Evolutionary conservation across 2,113 vertebrate genomes (phyloP).

Genomic region (Accipiter virgatus): DNA sequence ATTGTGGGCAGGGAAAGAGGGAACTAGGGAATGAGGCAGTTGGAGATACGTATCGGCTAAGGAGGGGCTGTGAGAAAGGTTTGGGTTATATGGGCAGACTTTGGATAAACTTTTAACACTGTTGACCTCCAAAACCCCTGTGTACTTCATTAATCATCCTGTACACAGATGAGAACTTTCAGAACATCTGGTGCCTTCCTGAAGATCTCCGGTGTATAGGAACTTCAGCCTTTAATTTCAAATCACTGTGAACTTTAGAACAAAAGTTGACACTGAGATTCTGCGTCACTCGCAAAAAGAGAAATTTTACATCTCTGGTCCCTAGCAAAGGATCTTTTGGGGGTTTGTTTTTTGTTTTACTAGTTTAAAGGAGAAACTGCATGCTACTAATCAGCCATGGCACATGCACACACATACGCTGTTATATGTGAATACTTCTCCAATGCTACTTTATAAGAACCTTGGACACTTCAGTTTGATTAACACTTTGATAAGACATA

Average conservation of each 20-base stretch:
- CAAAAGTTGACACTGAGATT: not conserved
- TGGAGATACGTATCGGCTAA: not conserved
- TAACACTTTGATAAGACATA: conserved; percentile 53
- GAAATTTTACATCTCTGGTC: not conserved
- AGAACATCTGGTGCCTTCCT: conserved; percentile 62
- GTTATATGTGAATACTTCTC: conserved; percentile 1
- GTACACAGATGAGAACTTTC: conserved; percentile 22
- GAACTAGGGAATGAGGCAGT: not conserved
- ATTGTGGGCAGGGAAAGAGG: not conserved
- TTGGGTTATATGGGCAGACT: not conserved
- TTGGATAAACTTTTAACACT: conserved; percentile 38
- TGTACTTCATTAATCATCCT: conserved; percentile 48
- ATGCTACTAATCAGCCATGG: conserved; percentile 3
- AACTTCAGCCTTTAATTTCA: conserved; percentile 55
- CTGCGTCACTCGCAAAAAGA: not conserved
- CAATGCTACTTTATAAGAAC: not conserved
- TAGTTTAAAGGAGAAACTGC: not conserved
- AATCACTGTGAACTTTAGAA: conserved; percentile 48
- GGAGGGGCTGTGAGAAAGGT: not conserved
- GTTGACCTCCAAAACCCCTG: conserved; percentile 53
- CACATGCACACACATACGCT: not conserved
- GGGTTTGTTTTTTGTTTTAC: not conserved
- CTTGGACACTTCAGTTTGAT: conserved; percentile 56
- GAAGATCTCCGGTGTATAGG: conserved; percentile 26
- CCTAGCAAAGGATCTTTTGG: not conserved